Conservation (phyloP, 1,140 invertebrate species). For the Carposina sasakii region DNA sequence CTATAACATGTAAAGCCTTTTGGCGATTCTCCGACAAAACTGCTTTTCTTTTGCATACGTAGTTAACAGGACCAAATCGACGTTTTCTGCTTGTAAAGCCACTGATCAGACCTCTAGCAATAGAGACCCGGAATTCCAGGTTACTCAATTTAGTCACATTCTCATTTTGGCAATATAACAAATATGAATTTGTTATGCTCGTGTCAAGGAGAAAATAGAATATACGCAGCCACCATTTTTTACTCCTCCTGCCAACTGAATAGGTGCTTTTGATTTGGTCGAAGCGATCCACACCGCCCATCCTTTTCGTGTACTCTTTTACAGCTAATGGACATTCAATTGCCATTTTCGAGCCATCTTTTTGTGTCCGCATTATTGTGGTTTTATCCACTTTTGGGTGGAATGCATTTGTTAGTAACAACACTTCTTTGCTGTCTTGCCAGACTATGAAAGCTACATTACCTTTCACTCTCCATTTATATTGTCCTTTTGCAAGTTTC, state of each 20-base stretch:
- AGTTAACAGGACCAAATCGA: too few species aligned
- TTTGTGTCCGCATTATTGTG: conserved; percentile 27
- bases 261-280: conserved; percentile 28
- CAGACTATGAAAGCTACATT: conserved; percentile 25
- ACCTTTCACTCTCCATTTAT: too few species aligned
- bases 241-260: conserved; percentile 28
- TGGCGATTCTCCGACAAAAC: too few species aligned
- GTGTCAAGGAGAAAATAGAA: conserved; percentile 34
- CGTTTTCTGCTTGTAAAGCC: conserved; percentile 30
- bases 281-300: conserved; percentile 33
- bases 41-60: too few species aligned
- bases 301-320: conserved; percentile 31
- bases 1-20: too few species aligned
- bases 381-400: conserved; percentile 29
- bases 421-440: conserved; percentile 30
- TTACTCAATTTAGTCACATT: conserved; percentile 26
- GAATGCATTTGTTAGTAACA: conserved; percentile 28
- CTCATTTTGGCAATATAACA: conserved; percentile 22
- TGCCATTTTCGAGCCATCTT: conserved; percentile 25
- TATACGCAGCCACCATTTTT: conserved; percentile 29
- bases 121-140: conserved; percentile 30
- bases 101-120: conserved; percentile 32
- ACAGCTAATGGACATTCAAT: conserved; percentile 20
- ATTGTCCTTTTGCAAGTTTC: too few species aligned
- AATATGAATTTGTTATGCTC: conserved; percentile 26